Base-by-base conservation (phyloP, 2,888 invertebrate species). In the Polydrusus cervinus region DNA sequence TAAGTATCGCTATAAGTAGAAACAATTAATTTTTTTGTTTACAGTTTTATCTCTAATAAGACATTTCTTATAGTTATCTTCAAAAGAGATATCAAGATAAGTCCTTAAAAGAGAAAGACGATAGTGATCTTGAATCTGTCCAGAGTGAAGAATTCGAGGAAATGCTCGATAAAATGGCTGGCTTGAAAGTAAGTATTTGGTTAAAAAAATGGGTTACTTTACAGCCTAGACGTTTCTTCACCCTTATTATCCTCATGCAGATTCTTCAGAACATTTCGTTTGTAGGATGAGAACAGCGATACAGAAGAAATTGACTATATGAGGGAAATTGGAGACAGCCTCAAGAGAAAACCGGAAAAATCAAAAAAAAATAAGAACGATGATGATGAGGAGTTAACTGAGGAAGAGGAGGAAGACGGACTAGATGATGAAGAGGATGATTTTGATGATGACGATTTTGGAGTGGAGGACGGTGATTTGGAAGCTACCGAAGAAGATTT, bases 111-210 rank as follows among this genome's bases (percentile, higher is more conserved):
- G 89, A 87, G 0, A 87, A 88, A 6, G 90, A 91, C 55, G 91
- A 91, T 7, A 90, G 90, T 79, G 92, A 92, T 79, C 86, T 89
- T 0, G 94, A 92, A 51, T 94, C 95, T 57, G 93, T 97, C 10
- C 91, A 90, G 78, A 93, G 93, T 82, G 93, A 93, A 55, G 95
- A 95, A 85, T 94, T 94, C 84, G 92, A 95, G 79, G 89, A 91
- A 70, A 91, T 93, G 84, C 86, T 95, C 45, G 90, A 91, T 79
- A 88, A 87, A 62, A 87, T 91, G 83, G 88, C 89, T 0, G 90
- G 90, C 0, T 55, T 78, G 13, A 78, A 80, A 40, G 71, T 53
- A 65, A 11, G 13, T 13, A 18, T n/a, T 43, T 13, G 25, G 25
- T 25, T n/a, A 3, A 1, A 38, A 40, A 40, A 61, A 49, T n/a